Evolutionary conservation across 2,888 invertebrate species (phyloP).

Genomic region (Euphydryas editha): DNA sequence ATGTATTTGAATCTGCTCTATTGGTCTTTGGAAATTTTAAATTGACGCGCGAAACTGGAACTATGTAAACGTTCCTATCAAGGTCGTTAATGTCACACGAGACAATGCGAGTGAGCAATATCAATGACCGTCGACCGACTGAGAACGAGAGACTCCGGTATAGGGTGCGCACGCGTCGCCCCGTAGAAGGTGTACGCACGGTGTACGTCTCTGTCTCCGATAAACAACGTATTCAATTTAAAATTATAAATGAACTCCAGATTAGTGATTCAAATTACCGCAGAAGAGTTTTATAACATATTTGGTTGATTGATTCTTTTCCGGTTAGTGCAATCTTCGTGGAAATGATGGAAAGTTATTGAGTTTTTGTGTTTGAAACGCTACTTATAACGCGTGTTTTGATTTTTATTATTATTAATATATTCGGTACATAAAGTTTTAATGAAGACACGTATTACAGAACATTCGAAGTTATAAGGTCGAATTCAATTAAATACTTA

Average conservation of each 20-base stretch:
- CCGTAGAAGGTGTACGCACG: conserved; percentile 48
- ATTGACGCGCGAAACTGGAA: conserved; percentile 51
- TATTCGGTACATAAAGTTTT: conserved; percentile 18
- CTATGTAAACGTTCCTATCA: conserved; percentile 53
- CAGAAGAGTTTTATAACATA: background rate
- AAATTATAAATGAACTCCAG: background rate
- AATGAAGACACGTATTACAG: background rate
- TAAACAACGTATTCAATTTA: background rate
- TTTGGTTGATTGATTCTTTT: conserved; percentile 28
- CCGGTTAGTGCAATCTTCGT: conserved; percentile 43
- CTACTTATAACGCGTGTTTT: conserved; percentile 13
- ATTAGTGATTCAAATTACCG: background rate
- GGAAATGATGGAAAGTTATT: conserved; percentile 23
- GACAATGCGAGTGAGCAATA: conserved; percentile 43
- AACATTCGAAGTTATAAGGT: conserved; percentile 14
- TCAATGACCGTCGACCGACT: conserved; percentile 6
- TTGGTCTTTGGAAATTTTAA: conserved; percentile 13
- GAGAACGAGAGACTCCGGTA: conserved; percentile 1
- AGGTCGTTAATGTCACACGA: conserved; percentile 70
- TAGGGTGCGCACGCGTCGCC: conserved; percentile 51
- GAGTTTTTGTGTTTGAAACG: conserved; percentile 25
- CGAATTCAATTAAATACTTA: conserved; percentile 30
- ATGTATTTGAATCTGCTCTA: no score
- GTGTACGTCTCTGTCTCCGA: conserved; percentile 29
- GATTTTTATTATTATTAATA: no score